A percentile compares a stretch with the other conserved stretches of the same genome.
These are phyloP conservation scores for Montipora sp. DNA, from an alignment of 64 coral and sea anemone species.

Conservation along the genomic window DNA sequence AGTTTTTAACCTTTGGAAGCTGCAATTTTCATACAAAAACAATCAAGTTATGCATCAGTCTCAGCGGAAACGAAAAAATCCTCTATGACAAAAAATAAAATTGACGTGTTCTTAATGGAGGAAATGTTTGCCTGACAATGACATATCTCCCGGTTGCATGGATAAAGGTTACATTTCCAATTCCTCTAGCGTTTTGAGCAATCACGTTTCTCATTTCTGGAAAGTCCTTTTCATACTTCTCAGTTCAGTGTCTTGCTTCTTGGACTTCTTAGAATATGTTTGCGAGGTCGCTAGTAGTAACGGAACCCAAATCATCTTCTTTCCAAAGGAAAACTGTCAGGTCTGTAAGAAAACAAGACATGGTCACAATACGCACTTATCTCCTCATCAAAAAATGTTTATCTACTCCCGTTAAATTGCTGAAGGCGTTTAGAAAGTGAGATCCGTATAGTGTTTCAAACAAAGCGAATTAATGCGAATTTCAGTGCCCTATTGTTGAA, in stretches of 20 bases:
- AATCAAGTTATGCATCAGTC: neutral
- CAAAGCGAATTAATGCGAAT: neutral
- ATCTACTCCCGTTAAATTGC: constrained; percentile 40
- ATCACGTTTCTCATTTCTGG: neutral
- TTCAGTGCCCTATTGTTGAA: neutral
- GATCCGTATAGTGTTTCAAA: neutral
- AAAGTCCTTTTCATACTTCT: neutral
- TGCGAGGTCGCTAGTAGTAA: neutral
- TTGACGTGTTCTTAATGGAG: constrained; percentile 8
- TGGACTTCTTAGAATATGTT: neutral
- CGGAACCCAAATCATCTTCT: constrained; percentile 4
- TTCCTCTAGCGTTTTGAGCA: neutral
- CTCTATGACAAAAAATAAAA: neutral
- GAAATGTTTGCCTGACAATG: neutral
- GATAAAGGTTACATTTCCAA: neutral
- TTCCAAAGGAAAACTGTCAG: constrained; percentile 50
- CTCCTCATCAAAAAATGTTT: constrained; percentile 37
- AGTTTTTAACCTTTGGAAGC: neutral
- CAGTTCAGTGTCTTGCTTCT: neutral
- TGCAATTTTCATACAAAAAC: neutral
- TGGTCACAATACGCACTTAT: neutral
- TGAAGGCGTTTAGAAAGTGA: neutral
- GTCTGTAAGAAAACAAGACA: constrained; percentile 3
- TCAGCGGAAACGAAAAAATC: neutral
- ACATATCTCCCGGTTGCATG: neutral